Percentiles rank a stretch among this genome's conserved stretches.
Conservation (phyloP, 2,113 vertebrate species). For the Ammodytes marinus region DNA sequence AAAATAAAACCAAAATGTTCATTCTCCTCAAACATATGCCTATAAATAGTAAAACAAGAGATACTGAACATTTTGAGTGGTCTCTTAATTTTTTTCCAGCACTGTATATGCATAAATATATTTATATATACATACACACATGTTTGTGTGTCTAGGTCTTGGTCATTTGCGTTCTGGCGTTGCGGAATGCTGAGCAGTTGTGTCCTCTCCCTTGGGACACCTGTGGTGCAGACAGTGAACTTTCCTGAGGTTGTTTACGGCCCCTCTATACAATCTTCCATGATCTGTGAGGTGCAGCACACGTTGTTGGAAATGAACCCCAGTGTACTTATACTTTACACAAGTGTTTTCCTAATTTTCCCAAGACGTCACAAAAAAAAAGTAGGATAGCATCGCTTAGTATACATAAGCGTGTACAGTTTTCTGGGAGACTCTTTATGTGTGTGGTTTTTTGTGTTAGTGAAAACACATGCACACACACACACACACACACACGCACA, state of each 20-base stretch:
- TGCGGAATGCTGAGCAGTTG: slow-evolving; percentile 1
- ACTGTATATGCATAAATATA: no score
- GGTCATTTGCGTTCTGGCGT: no score
- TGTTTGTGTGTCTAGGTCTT: no score
- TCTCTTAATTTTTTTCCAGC: no score
- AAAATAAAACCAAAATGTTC: no score
- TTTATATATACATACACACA: no score
- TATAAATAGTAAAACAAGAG: no score
- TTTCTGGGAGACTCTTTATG: neutral
- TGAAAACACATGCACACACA: neutral
- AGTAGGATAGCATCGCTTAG: neutral
- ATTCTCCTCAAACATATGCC: no score
- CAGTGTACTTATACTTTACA: neutral
- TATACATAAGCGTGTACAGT: neutral
- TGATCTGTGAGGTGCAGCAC: neutral
- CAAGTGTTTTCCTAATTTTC: neutral
- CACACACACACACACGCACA: no score
- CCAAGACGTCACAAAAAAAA: neutral
- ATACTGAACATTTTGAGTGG: no score
- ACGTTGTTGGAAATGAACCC: neutral
- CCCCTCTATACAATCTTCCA: slow-evolving; percentile 3
- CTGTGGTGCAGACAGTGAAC: slow-evolving; percentile 6
- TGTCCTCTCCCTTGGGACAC: neutral
- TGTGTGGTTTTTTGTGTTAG: neutral
- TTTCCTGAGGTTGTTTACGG: slow-evolving; percentile 7